Evolutionary conservation across 2,888 invertebrate species (phyloP).

Genomic region (Spodoptera exigua): DNA sequence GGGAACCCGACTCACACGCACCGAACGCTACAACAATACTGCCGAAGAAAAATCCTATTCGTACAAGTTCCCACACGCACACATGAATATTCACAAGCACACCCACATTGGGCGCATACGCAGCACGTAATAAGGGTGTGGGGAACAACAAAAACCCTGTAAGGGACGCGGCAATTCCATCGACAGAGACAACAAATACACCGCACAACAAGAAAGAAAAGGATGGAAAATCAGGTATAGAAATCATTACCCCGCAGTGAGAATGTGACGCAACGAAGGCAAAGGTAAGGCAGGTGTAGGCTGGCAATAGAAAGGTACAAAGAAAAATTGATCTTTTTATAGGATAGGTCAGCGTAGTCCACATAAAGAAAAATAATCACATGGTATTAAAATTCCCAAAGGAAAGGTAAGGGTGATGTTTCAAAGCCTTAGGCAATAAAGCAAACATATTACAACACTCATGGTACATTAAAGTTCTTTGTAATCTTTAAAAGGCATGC

Average conservation of each 20-base stretch:
- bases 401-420: constrained; percentile 36
- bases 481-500: constrained; percentile 1
- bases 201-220: constrained; percentile 65
- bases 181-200: constrained; percentile 69
- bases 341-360: constrained; percentile 79
- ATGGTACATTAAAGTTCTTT: constrained; percentile 12
- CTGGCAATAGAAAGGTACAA: constrained; percentile 78
- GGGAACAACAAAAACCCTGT: constrained; percentile 79
- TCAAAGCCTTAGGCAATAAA: constrained; percentile 32
- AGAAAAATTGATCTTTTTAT: constrained; percentile 75
- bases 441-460: constrained; percentile 24
- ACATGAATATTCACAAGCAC: constrained; percentile 68
- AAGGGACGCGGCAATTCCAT: constrained; percentile 72
- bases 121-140: constrained; percentile 82
- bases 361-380: constrained; percentile 55
- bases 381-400: constrained; percentile 48
- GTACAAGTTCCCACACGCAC: constrained; percentile 71
- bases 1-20: constrained; percentile 68
- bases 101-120: constrained; percentile 75
- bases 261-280: constrained; percentile 81
- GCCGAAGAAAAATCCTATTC: constrained; percentile 67
- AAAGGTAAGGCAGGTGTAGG: constrained; percentile 83
- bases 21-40: constrained; percentile 73
- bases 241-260: constrained; percentile 81
- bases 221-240: constrained; percentile 77